Base-by-base conservation (phyloP, 1,140 invertebrate genomes). In the Dendroctonus valens region DNA sequence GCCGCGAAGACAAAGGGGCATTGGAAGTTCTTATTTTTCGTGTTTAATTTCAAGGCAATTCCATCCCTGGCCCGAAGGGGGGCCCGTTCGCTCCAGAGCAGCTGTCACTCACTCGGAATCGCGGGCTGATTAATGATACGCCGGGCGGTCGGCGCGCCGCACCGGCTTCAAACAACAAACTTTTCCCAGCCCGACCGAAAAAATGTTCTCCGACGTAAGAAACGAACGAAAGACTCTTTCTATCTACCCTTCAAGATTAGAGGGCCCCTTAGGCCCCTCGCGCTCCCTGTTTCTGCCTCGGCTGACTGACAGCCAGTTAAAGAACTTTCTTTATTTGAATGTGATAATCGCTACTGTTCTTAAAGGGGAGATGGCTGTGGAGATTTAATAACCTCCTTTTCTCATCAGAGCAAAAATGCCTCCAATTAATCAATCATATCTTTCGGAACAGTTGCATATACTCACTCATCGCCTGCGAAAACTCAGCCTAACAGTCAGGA, bases 91-190 rank as follows among this genome's bases (percentile, higher is more conserved):
- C 69, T 71, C 65, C 75, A 74, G 74, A 76, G 73, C 70, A 78
- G 75, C 74, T 81, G 81, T 82, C 81, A 84, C 83, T 84, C 83
- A 84, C 82, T 83, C 83, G 80, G 62, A 84, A 84, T 83, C 82
- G 81, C 72, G 78, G 78, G 81, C 83, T 84, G 83, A 85, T 85
- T 85, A 85, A 84, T 85, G 83, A 81, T 83, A 37, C 26, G 52
- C 12, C 77, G 74, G 77, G 71, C 76, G 72, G 74, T 76, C 66
- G 66, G 59, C 78, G 75, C 78, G 71, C 76, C 73, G 76, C 76
- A 79, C 55, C 81, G 81, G 82, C 82, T 83, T 83, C 83, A 83
- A 83, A 84, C 83, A 84, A 84, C 83, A 84, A 84, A 84, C 81
- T 84, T 84, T 84, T 84, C 83, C 82, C 82, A 83, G 78, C 80